phyloP scores from a whole-genome alignment of 1,140 invertebrate genomes.

The Drosophila sucinea region DNA sequence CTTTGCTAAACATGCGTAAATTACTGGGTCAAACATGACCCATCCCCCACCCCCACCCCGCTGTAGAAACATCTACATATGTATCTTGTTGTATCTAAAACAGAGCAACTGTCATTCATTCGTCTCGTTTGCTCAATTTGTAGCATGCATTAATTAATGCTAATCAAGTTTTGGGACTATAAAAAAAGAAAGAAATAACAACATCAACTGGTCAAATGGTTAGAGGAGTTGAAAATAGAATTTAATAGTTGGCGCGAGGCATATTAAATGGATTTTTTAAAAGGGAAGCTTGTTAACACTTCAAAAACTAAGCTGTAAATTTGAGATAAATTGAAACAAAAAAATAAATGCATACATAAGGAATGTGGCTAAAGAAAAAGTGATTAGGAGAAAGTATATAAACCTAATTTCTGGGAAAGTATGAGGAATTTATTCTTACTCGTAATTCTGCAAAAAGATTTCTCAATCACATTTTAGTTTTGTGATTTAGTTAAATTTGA shows the following conservation, averaged over 20 bases:
- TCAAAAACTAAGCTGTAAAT: not conserved
- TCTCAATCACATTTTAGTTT: too few species aligned
- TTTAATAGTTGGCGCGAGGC: conserved; percentile 31
- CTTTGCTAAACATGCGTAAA: conserved; percentile 77
- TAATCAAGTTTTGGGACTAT: conserved; percentile 78
- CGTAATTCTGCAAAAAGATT: too few species aligned
- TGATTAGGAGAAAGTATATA: too few species aligned
- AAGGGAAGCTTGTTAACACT: conserved; percentile 8
- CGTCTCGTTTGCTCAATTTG: conserved; percentile 76
- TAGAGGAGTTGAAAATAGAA: conserved; percentile 36
- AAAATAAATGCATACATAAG: not conserved
- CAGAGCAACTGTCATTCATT: conserved; percentile 69
- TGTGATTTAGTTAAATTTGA: too few species aligned
- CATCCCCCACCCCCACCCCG: not conserved
- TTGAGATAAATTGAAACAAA: not conserved
- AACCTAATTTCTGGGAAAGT: too few species aligned
- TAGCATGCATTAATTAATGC: conserved; percentile 79
- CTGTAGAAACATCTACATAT: not conserved
- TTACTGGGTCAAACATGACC: conserved; percentile 73
- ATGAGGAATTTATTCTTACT: too few species aligned
- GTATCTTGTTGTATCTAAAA: conserved; percentile 30
- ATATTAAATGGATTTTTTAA: not conserved
- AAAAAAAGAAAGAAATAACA: conserved; percentile 49
- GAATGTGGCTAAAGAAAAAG: not conserved
- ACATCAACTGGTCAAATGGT: conserved; percentile 21